Percentiles rank a stretch among this genome's conserved stretches.
phyloP scores from a whole-genome alignment of 2,113 vertebrate genomes.

The Mus musculus region DNA sequence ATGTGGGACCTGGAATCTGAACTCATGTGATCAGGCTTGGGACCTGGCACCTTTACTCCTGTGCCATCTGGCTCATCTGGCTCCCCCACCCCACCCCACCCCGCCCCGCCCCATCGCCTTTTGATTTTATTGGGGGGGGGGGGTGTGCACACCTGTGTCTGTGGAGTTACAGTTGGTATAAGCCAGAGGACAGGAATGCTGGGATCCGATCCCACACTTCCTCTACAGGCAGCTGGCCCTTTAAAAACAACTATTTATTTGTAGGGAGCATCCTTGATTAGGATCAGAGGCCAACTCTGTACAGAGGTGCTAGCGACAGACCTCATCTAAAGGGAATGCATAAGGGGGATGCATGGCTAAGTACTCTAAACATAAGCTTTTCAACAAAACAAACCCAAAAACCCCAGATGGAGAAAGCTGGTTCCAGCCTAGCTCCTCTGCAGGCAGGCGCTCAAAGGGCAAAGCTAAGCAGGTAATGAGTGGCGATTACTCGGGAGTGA shows the following conservation, averaged over 20 bases:
- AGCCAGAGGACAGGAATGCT: not conserved
- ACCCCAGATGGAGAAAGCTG: not conserved
- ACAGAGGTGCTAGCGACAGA: not conserved
- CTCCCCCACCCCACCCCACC: no score
- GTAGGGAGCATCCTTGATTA: not conserved
- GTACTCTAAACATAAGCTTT: not conserved
- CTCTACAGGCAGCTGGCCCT: no score
- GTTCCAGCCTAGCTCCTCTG: not conserved
- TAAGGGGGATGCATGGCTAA: not conserved
- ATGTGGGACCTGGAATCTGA: not conserved
- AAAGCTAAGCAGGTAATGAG: conserved; percentile 1
- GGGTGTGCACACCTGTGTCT: not conserved
- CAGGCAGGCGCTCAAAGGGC: not conserved
- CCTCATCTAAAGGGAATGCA: not conserved
- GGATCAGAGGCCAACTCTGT: not conserved
- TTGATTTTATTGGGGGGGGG: no score
- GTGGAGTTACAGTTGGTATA: not conserved
- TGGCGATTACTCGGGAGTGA: not conserved
- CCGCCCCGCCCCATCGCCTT: not conserved
- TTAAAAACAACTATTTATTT: not conserved
- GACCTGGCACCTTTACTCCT: not conserved
- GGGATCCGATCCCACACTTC: not conserved
- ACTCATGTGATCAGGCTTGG: not conserved
- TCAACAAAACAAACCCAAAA: not conserved
- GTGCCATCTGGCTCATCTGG: not conserved